Evolutionary conservation across 2,113 vertebrate species (phyloP).

Genomic region (Corydoras sp.): DNA sequence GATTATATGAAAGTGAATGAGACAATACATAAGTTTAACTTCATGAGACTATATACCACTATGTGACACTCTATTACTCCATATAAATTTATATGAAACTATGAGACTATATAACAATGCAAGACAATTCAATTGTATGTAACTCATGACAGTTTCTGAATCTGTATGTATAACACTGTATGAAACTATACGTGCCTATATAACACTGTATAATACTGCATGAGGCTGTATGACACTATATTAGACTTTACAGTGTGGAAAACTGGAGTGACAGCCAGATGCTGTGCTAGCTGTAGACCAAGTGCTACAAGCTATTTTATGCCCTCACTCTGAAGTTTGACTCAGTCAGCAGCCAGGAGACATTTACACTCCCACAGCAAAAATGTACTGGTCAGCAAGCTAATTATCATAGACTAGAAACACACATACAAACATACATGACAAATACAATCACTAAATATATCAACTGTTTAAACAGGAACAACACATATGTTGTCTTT

Average conservation of each 20-base stretch:
- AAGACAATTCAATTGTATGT: no score
- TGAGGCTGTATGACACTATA: slow-evolving; percentile 4
- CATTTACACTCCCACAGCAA: slow-evolving; percentile 38
- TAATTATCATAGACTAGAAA: slow-evolving; percentile 39
- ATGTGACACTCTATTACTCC: neutral
- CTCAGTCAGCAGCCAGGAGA: slow-evolving; percentile 44
- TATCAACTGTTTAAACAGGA: neutral
- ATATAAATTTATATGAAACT: neutral
- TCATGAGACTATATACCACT: neutral
- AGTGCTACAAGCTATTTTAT: slow-evolving; percentile 33
- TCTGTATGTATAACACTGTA: neutral
- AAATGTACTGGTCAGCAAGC: slow-evolving; percentile 40
- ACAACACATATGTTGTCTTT: neutral
- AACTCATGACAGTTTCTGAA: no score
- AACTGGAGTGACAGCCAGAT: slow-evolving; percentile 11
- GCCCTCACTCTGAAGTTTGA: slow-evolving; percentile 38
- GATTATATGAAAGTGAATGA: neutral
- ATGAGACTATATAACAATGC: neutral
- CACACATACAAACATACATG: neutral
- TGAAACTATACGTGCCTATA: neutral
- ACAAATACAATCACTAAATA: neutral
- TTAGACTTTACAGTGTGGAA: slow-evolving; percentile 1
- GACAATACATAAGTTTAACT: neutral
- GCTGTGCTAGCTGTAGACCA: slow-evolving; percentile 23
- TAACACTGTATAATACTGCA: neutral